Base-by-base conservation (phyloP, 2,888 invertebrate species). In the Dicranocentrus wangi region DNA sequence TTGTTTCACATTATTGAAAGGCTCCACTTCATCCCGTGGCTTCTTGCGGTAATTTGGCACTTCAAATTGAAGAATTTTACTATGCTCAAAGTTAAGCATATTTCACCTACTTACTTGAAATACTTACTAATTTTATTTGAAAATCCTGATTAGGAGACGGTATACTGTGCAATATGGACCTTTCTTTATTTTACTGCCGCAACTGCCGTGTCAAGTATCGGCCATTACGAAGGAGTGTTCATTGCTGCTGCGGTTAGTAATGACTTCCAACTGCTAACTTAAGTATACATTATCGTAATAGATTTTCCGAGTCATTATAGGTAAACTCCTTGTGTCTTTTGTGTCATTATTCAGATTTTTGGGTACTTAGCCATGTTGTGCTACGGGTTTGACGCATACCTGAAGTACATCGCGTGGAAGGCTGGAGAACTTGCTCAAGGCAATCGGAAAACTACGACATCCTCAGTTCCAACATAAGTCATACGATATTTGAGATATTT, bases 1-100 rank as follows among this genome's bases (percentile, higher is more conserved):
- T 88, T 95, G 82, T 95, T 96, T 89, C 96, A 96, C 88, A 91
- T 96, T 27, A 91, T 96, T 82, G 96, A 96, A 89, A 94, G 93
- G 89, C 92, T 94, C 88, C 93, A 93, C 88, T 93, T 92, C 89
- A 93, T 96, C 87, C 96, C 96, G 1, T 96, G 96, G 96, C 89
- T 96, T 80, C 93, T 93, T 89, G 91, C 94, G 84, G 96, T 92
- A 88, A 89, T n/a, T n/a, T n/a, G n/a, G n/a, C n/a, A n/a, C n/a
- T n/a, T n/a, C n/a, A n/a, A n/a, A n/a, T n/a, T n/a, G n/a, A n/a
- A n/a, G n/a, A n/a, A n/a, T n/a, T n/a, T n/a, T n/a, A n/a, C n/a
- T n/a, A n/a, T n/a, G n/a, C n/a, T n/a, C n/a, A n/a, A n/a, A n/a
- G n/a, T n/a, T n/a, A n/a, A n/a, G n/a, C n/a, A n/a, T n/a, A n/a